Evolutionary conservation across 2,888 invertebrate species (phyloP), one percentile per base, ranked within the genome.

Genomic region (Eristalinus sepulchralis): DNA sequence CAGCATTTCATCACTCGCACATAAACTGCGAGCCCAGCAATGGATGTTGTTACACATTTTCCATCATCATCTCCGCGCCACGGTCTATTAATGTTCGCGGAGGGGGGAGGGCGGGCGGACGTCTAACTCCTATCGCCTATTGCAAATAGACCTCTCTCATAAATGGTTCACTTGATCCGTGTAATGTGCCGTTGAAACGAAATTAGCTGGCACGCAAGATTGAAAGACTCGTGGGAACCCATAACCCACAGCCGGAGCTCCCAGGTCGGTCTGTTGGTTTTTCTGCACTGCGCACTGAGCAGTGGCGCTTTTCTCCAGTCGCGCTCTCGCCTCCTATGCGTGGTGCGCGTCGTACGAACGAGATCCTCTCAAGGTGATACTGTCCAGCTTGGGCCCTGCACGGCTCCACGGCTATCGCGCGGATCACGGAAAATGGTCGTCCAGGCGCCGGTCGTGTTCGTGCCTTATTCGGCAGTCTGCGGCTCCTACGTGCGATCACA

Each of bases 341-440:
- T 83, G 27, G 27, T 27, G 27, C 27, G 86, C 79, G 83, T 75
- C 75, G 70, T 79, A 27, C 27, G 66, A 57, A 33, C 62, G 78
- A 78, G 86, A 86, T 86, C 86, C 83, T 86, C 86, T 83, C 83
- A 79, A 83, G 78, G 64, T 70, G 86, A 86, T 86, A 79, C 60
- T 72, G 85, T 67, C 73, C 59, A 24, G 64, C 53, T 22, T 62
- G 63, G 77, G 55, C 68, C 53, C 59, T 67, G 76, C 82, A 62
- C 63, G 63, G 70, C 60, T 76, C 70, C 78, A 63, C 36, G 39
- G 27, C 71, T 72, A 63, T 57, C 78, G 64, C 57, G 64, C 72
- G 82, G 75, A 86, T 83, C 71, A 78, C 75, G 66, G 86, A 82
- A 83, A 86, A 86, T 79, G 63, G 78, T 64, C 75, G 75, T 71